Base-by-base conservation (phyloP, 2,797 vertebrate genomes). In the Betta splendens region DNA sequence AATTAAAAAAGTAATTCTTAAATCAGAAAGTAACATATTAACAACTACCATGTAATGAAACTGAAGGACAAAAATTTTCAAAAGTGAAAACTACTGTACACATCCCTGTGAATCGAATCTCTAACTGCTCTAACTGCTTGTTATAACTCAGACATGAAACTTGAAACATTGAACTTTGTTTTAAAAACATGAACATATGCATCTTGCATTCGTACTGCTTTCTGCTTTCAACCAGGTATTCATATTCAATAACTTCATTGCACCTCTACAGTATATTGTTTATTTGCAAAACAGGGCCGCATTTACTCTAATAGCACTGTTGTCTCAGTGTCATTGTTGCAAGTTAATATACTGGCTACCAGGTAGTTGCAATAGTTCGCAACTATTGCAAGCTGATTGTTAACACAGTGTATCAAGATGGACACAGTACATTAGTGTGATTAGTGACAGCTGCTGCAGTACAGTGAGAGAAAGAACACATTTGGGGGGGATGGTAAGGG, bases 381-480 rank as follows among this genome's bases (percentile, higher is more conserved):
- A 60, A 55, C 50, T 62, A 36, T 61, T 38, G 23, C 36, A 48
- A 49, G 44, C 15, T 23, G 47, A 51, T 42, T 72, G 57, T 69
- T 73, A 60, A 46, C 31, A 33, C 68, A 64, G 46, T 64, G 62
- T 80, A 61, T 85, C 62, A 60, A 71, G 69, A 78, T 77, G 73
- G 70, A 54, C n/a, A n/a, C n/a, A n/a, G n/a, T 76, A 55, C 67
- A 80, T 85, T 75, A 72, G 77, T 75, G 68, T 69, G 78, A 87
- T 89, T 83, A 89, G 79, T 48, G 59, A 70, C 44, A 54, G 75
- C 78, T 87, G 72, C 84, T 86, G 84, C 86, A 81, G 84, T 73
- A 51, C 23, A 5, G 37, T 26, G 56, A 73, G 53, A 69, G 69
- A 50, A 68, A 55, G 77, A 60, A 63, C 43, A 54, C 60, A 58